Conservation (phyloP, 2,888 invertebrate species). For the Drosophila flavopinicola region DNA sequence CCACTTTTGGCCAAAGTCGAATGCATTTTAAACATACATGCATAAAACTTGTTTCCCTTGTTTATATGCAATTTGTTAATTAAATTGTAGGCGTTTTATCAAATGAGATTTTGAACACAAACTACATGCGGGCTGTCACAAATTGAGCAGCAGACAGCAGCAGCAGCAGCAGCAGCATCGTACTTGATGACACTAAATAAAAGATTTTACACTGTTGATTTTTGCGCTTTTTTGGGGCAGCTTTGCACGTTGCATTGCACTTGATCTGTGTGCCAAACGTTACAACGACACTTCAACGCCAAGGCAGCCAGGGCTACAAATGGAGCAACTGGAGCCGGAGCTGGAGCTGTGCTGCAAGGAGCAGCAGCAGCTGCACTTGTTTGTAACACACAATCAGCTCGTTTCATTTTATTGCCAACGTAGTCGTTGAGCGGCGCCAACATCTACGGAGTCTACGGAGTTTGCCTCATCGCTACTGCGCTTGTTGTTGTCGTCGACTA, state of each 20-base stretch:
- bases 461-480: constrained; percentile 29
- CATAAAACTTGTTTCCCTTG: neutral
- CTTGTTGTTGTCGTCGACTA: constrained; percentile 54
- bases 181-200: constrained; percentile 79
- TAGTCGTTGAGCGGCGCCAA: constrained; percentile 51
- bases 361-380: constrained; percentile 34
- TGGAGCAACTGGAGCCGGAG: neutral
- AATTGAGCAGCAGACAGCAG: constrained; percentile 43
- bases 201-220: constrained; percentile 80
- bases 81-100: constrained; percentile 71
- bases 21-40: neutral
- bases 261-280: constrained; percentile 81
- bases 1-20: neutral
- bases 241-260: constrained; percentile 80
- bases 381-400: constrained; percentile 78
- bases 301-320: constrained; percentile 7
- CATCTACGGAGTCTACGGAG: constrained; percentile 12
- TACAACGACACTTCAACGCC: constrained; percentile 70
- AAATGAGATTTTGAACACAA: constrained; percentile 53
- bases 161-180: constrained; percentile 34
- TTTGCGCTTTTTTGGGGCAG: constrained; percentile 76
- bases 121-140: constrained; percentile 60
- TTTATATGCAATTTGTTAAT: constrained; percentile 67
- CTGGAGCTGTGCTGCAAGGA: neutral
- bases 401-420: constrained; percentile 79